These are phyloP conservation scores for Urosaurus nigricauda DNA, from an alignment of 2,797 vertebrate species.

Conservation along the genomic window DNA sequence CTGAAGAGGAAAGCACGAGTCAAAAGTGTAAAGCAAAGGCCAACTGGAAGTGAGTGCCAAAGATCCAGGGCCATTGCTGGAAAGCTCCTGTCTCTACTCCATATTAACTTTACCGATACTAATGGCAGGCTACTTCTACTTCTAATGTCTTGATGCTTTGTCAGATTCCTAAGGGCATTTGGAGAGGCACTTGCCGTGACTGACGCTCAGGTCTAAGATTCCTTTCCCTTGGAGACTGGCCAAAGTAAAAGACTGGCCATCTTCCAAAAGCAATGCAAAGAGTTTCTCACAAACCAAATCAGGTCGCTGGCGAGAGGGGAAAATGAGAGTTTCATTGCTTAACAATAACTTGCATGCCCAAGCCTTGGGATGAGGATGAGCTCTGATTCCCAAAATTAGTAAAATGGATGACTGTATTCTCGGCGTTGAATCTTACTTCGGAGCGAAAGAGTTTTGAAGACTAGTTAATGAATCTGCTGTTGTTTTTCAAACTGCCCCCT, in stretches of 20 bases:
- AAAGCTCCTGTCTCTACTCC: no score
- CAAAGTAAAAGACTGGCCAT: background rate
- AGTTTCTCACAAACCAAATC: background rate
- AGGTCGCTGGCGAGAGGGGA: background rate
- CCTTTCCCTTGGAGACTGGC: background rate
- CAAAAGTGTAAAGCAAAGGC: no score
- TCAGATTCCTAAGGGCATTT: background rate
- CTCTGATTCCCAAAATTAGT: background rate
- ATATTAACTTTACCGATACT: no score
- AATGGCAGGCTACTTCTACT: background rate
- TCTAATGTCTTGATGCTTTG: background rate
- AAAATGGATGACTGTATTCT: background rate
- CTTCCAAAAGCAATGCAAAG: background rate
- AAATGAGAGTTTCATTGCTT: background rate
- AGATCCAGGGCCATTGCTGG: no score
- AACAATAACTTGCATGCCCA: background rate
- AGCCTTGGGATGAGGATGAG: background rate
- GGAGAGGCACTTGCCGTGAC: background rate
- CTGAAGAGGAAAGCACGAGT: no score
- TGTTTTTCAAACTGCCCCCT: background rate
- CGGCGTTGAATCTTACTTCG: constrained; percentile 27
- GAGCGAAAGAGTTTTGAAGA: constrained; percentile 35
- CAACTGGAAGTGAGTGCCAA: no score
- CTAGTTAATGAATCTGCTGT: background rate
- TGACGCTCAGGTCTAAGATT: background rate